These are phyloP conservation scores for Platycheirus albimanus DNA, from an alignment of 2,888 invertebrate species.

Conservation along the genomic window DNA sequence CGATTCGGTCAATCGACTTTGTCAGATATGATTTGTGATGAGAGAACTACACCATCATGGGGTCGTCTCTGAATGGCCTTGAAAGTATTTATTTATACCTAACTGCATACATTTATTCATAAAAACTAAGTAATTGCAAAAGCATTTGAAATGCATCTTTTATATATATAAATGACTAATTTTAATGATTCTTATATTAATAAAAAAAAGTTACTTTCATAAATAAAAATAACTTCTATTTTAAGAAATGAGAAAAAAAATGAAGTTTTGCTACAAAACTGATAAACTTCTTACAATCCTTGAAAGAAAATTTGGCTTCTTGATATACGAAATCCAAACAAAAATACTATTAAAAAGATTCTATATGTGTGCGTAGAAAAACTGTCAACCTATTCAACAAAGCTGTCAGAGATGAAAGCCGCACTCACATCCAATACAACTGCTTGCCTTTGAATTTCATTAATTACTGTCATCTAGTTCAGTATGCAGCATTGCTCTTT, in stretches of 20 bases:
- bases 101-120: constrained; percentile 10
- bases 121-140: not conserved
- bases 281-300: no score
- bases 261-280: no score
- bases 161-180: no score
- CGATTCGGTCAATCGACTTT: constrained; percentile 33
- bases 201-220: no score
- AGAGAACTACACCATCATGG: not conserved
- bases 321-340: no score
- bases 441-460: not conserved
- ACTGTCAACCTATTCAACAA: not conserved
- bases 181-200: no score
- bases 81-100: constrained; percentile 1
- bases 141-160: not conserved
- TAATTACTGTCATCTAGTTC: constrained; percentile 50
- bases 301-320: no score
- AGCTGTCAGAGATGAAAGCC: constrained; percentile 7
- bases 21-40: constrained; percentile 20
- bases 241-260: no score
- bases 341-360: no score
- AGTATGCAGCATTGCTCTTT: constrained; percentile 1
- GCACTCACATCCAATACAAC: not conserved
- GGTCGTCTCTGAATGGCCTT: constrained; percentile 35
- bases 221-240: no score
- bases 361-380: no score